These are phyloP conservation scores for Artibeus lituratus DNA, from an alignment of 2,797 vertebrate genomes.

Conservation along the genomic window DNA sequence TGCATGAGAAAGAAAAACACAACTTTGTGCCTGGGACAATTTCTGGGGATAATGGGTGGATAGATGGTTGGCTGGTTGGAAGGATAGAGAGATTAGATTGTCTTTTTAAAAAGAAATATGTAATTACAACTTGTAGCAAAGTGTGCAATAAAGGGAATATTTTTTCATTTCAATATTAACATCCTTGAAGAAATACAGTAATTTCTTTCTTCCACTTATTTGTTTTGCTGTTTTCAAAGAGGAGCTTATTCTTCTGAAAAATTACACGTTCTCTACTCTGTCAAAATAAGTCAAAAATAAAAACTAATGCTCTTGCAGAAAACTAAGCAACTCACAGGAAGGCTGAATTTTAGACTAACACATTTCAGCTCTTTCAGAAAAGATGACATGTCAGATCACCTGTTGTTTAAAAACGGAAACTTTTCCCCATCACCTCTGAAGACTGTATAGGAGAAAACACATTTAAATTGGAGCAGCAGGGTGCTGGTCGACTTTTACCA, in stretches of 20 bases:
- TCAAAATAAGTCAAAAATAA: conserved; percentile 55
- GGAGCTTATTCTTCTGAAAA: not conserved
- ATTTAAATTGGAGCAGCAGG: conserved; percentile 51
- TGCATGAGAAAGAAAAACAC: not conserved
- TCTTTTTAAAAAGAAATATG: not conserved
- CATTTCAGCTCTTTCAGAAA: conserved; percentile 46
- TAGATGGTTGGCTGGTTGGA: not conserved
- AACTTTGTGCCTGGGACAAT: not conserved
- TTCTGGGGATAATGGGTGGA: not conserved
- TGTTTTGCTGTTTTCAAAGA: conserved; percentile 26
- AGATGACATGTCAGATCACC: conserved; percentile 48
- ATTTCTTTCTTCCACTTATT: conserved; percentile 10
- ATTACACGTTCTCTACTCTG: not conserved
- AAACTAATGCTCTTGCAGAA: conserved; percentile 48
- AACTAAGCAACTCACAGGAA: conserved; percentile 38
- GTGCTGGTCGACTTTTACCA: conserved; percentile 8
- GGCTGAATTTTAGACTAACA: conserved; percentile 35
- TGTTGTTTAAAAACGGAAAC: conserved; percentile 56
- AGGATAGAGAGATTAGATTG: not conserved
- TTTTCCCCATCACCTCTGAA: not conserved
- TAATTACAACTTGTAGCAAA: not conserved
- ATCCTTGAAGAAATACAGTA: not conserved
- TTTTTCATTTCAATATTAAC: not conserved
- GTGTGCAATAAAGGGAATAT: not conserved
- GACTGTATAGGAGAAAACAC: conserved; percentile 32